A percentile compares a stretch with the other conserved stretches of the same genome.
Conservation (phyloP, 2,797 vertebrate species). For the Squalus acanthias region DNA sequence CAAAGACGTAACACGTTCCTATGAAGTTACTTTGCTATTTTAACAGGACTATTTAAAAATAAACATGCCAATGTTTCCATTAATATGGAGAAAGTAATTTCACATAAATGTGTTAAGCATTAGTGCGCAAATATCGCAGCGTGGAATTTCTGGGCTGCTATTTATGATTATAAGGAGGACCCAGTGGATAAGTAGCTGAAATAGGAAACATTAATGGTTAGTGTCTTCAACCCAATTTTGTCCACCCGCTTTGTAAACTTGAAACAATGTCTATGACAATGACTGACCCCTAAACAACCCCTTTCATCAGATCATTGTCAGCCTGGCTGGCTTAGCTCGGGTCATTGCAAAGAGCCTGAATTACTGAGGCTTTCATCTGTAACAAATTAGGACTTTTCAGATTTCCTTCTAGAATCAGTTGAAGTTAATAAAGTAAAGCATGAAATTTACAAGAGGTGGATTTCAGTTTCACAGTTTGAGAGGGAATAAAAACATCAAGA, state of each 20-base stretch:
- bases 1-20: neutral
- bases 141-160: neutral
- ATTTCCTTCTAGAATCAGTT: neutral
- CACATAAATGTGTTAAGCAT: neutral
- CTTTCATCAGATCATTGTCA: slow-evolving; percentile 36
- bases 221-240: neutral
- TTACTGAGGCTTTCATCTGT: slow-evolving; percentile 20
- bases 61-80: neutral
- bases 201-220: slow-evolving; percentile 6
- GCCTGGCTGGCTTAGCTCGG: neutral
- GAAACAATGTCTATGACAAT: slow-evolving; percentile 29
- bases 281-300: slow-evolving; percentile 16
- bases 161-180: neutral
- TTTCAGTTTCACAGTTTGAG: neutral
- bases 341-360: neutral
- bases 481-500: neutral
- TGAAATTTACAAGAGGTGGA: neutral
- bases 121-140: neutral
- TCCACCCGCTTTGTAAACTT: slow-evolving; percentile 27
- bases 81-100: neutral
- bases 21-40: neutral
- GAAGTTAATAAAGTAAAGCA: neutral
- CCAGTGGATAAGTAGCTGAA: neutral
- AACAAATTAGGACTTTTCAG: slow-evolving; percentile 24
- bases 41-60: neutral